A percentile compares a stretch with the other conserved stretches of the same genome.
Evolutionary conservation across 1,140 invertebrate species (phyloP).

Genomic region (Mya arenaria): DNA sequence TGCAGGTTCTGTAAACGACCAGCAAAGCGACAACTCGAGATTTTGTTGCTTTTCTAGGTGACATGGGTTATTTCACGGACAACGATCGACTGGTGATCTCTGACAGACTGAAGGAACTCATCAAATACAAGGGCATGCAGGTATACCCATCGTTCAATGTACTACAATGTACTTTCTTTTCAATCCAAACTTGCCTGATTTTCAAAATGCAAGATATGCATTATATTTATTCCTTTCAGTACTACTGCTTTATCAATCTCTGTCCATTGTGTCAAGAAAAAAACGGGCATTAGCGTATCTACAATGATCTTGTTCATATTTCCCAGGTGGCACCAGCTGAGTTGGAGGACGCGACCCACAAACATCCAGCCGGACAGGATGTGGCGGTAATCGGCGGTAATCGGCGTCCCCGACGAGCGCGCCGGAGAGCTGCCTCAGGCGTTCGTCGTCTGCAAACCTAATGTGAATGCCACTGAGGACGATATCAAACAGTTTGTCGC

Average conservation of each 20-base stretch:
- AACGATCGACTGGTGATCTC: constrained; percentile 85
- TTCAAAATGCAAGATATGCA: no score
- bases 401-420: constrained; percentile 67
- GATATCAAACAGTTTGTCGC: constrained; percentile 66
- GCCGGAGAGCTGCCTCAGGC: constrained; percentile 71
- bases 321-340: constrained; percentile 70
- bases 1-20: no score
- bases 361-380: constrained; percentile 66
- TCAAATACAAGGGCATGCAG: constrained; percentile 95
- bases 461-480: constrained; percentile 45
- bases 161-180: no score
- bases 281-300: no score
- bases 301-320: no score
- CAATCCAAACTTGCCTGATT: no score
- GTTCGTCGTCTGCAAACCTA: constrained; percentile 63
- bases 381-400: constrained; percentile 66
- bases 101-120: constrained; percentile 93
- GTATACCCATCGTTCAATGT: no score
- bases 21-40: no score
- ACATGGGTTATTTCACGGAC: constrained; percentile 88
- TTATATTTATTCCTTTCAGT: no score
- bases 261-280: no score
- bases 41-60: no score
- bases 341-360: constrained; percentile 64
- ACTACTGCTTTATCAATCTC: no score